A percentile compares a stretch with the other conserved stretches of the same genome.
Conservation (phyloP, 2,888 invertebrate species). For the Trissolcus japonicus region DNA sequence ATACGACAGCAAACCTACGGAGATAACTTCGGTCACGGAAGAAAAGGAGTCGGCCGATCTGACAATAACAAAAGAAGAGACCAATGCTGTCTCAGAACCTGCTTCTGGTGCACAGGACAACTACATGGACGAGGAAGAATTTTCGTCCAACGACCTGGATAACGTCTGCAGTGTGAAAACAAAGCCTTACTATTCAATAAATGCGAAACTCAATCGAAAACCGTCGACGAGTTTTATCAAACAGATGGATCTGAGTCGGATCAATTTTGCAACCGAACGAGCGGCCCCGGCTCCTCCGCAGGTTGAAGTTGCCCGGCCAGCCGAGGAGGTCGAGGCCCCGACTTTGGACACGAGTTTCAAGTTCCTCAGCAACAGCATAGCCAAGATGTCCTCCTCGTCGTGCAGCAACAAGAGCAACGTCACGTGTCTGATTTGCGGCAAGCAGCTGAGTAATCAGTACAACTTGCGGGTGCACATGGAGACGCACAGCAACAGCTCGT, state of each 20-base stretch:
- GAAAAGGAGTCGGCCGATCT: constrained; percentile 60
- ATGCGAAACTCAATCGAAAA: constrained; percentile 72
- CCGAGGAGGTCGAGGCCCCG: constrained; percentile 62
- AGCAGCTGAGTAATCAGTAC: constrained; percentile 93
- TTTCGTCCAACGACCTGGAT: constrained; percentile 65
- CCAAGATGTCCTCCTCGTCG: constrained; percentile 62
- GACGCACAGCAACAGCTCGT: constrained; percentile 91
- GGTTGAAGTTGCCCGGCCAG: constrained; percentile 9
- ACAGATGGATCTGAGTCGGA: constrained; percentile 43
- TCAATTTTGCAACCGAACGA: constrained; percentile 57
- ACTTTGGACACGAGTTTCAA: constrained; percentile 69
- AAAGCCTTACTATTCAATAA: constrained; percentile 74
- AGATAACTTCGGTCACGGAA: constrained; percentile 59
- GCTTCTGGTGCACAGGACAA: constrained; percentile 31
- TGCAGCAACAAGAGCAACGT: constrained; percentile 77
- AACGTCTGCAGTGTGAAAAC: constrained; percentile 73
- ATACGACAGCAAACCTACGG: constrained; percentile 68
- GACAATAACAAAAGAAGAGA: constrained; percentile 62
- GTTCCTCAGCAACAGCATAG: constrained; percentile 64
- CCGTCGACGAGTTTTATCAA: constrained; percentile 64
- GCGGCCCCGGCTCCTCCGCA: constrained; percentile 8
- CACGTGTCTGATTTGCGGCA: constrained; percentile 90
- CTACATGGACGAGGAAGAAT: constrained; percentile 65
- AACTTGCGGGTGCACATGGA: constrained; percentile 93
- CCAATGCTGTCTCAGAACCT: constrained; percentile 54